Conservation (phyloP, 1,140 invertebrate species). For the Trichonephila clavipes region DNA sequence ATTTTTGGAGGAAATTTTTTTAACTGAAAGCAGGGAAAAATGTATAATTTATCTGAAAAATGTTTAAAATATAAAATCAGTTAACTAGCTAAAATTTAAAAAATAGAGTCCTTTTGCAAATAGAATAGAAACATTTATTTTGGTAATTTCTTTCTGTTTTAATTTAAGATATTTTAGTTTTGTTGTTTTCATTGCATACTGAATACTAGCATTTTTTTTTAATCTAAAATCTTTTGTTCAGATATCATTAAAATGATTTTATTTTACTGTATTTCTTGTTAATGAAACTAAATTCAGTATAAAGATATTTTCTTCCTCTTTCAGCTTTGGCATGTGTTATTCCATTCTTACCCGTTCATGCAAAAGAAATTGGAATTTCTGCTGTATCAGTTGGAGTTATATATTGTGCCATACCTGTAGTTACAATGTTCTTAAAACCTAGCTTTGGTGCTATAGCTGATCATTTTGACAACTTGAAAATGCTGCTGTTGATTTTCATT, state of each 20-base stretch:
- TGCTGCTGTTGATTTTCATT: conserved; percentile 77
- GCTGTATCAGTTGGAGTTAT: conserved; percentile 79
- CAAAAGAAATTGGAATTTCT: conserved; percentile 79
- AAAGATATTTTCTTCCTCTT: not conserved
- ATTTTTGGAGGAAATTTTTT: too few relatives aligned
- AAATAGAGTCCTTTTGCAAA: too few relatives aligned
- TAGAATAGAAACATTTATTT: too few relatives aligned
- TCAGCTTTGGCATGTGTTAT: conserved; percentile 79
- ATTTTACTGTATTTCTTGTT: not conserved
- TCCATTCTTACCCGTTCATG: conserved; percentile 81
- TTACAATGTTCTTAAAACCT: conserved; percentile 79
- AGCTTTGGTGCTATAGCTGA: conserved; percentile 80
- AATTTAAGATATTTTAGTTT: not conserved
- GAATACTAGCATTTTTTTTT: not conserved
- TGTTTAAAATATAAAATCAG: too few relatives aligned
- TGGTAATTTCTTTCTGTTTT: not conserved
- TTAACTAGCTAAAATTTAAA: too few relatives aligned
- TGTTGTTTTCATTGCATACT: not conserved
- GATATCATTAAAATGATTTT: not conserved
- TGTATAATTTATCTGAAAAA: too few relatives aligned
- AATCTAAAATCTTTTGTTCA: not conserved
- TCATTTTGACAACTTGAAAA: conserved; percentile 79
- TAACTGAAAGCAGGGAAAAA: too few relatives aligned
- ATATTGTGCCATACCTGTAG: conserved; percentile 80
- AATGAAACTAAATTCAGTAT: not conserved